These are phyloP conservation scores for Hormaphis cornu DNA, from an alignment of 1,140 invertebrate genomes.

Conservation along the genomic window DNA sequence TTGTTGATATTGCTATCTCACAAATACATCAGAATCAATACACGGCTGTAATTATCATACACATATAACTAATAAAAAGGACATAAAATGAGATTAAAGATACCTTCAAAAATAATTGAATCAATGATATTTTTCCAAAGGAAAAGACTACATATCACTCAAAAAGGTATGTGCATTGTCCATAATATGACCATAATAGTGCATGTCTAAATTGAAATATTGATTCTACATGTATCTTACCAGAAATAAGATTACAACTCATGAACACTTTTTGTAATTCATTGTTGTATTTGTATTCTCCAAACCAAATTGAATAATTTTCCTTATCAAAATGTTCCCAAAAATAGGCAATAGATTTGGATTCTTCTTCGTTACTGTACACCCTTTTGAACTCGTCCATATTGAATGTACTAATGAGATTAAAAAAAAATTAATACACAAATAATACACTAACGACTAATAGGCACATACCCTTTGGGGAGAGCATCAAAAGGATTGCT, in stretches of 20 bases:
- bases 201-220: too few relatives aligned
- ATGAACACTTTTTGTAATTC: slow-evolving; percentile 90
- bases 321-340: slow-evolving; percentile 96
- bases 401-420: slow-evolving; percentile 64
- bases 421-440: neutral
- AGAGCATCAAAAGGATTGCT: slow-evolving; percentile 86
- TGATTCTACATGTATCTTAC: too few relatives aligned
- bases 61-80: too few relatives aligned
- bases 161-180: too few relatives aligned
- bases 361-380: slow-evolving; percentile 94
- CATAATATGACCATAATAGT: too few relatives aligned
- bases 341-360: slow-evolving; percentile 91
- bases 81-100: too few relatives aligned
- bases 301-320: slow-evolving; percentile 94
- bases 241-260: slow-evolving; percentile 89
- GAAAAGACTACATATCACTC: too few relatives aligned
- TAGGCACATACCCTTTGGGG: slow-evolving; percentile 63
- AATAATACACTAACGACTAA: neutral
- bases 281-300: slow-evolving; percentile 93
- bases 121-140: too few relatives aligned
- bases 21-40: too few relatives aligned
- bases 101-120: too few relatives aligned
- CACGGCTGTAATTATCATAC: too few relatives aligned
- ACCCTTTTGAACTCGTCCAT: slow-evolving; percentile 96
- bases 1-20: too few relatives aligned